Base-by-base conservation (phyloP, 2,797 vertebrate species). In the Myioborus miniatus region DNA sequence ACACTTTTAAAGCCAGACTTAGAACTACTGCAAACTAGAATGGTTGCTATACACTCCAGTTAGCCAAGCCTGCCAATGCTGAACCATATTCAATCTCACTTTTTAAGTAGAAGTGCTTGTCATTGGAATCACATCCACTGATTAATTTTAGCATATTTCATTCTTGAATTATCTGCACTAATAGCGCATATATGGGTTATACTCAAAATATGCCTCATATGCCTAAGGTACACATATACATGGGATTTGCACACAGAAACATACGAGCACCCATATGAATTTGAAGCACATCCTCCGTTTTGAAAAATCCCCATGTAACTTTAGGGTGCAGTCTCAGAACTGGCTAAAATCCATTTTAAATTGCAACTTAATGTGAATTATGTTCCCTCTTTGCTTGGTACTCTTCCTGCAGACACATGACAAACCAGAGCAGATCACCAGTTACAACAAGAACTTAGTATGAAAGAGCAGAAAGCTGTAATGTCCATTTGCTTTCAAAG, bases 1-100 rank as follows among this genome's bases (percentile, higher is more conserved):
- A 88, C 70, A 81, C 50, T 91, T 93, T 60, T 53, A 84, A 91
- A 90, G 77, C 82, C 65, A 86, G 65, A 83, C 65, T 83, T 85
- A 81, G 76, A 91, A 78, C 76, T 87, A 52, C 29, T 69, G 76
- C 29, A 82, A 76, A 81, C 50, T 39, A 49, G 89, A 86, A 70
- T 12, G 44, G 63, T 50, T 93, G 55, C 19, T 88, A 52, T 2
- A 76, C 21, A 34, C 14, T 77, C 79, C 23, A 81, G 68, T 58
- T 65, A 81, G 55, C 46, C 52, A 68, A 62, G 71, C 34, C 64
- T 89, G 53, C 34, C 84, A 88, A 56, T 0, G 0, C 41, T 49
- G 78, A 46, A 84, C 34, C 36, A 53, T n/a, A 56, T 29, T 84
- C 60, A 46, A 36, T 83, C 30, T 68, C 50, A 32, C 41, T 81